Evolutionary conservation across 2,888 invertebrate genomes (phyloP).

Genomic region (Ochlodes sylvanus): DNA sequence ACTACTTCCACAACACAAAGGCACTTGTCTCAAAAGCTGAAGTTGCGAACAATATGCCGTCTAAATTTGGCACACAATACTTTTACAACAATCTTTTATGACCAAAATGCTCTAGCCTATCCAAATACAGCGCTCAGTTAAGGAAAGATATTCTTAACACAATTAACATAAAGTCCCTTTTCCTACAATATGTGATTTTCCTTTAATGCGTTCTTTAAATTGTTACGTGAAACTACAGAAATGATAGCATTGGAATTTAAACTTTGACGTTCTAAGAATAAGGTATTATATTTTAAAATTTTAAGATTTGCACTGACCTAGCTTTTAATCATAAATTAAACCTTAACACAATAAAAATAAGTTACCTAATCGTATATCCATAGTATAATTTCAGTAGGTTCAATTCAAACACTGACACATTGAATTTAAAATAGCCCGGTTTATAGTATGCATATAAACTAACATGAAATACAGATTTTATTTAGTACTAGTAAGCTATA

Average conservation of each 20-base stretch:
- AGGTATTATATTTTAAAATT: neutral
- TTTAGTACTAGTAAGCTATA: too few species aligned
- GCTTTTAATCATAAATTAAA: neutral
- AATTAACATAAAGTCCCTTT: conserved; percentile 3
- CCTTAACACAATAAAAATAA: neutral
- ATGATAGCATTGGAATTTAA: neutral
- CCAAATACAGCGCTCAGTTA: neutral
- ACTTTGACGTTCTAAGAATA: neutral
- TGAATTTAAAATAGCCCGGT: too few species aligned
- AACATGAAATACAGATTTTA: too few species aligned
- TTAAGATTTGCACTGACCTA: neutral
- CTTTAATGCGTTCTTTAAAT: neutral
- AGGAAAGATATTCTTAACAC: neutral
- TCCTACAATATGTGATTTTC: neutral
- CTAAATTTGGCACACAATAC: conserved; percentile 33
- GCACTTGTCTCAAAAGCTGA: conserved; percentile 7
- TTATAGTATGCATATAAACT: too few species aligned
- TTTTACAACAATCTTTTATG: conserved; percentile 25
- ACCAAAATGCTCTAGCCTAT: conserved; percentile 16
- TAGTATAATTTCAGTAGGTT: neutral
- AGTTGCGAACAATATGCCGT: conserved; percentile 16
- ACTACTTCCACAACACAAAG: conserved; percentile 7
- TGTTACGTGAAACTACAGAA: neutral
- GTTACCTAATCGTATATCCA: too few species aligned
- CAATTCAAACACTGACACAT: neutral